These are phyloP conservation scores for Rhagoletis zephyria DNA, from an alignment of 1,140 invertebrate genomes.

Conservation along the genomic window DNA sequence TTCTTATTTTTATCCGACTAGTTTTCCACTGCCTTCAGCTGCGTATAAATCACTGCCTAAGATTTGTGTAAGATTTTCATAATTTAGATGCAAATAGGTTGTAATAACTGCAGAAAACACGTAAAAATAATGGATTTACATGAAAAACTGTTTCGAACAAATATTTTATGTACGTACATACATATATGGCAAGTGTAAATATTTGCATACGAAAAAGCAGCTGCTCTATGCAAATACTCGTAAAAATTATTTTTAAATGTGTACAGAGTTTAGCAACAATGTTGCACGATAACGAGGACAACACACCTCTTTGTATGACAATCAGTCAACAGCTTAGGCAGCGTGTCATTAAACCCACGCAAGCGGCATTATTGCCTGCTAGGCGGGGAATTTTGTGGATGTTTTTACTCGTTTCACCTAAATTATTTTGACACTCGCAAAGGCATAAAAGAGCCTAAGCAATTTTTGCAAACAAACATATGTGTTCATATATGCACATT, in stretches of 20 bases:
- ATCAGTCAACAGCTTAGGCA: conserved; percentile 35
- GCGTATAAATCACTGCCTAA: background rate
- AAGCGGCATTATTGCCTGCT: background rate
- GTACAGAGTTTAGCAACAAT: background rate
- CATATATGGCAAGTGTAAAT: no score
- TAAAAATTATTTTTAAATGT: background rate
- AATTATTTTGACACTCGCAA: conserved; percentile 35
- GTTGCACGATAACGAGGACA: conserved; percentile 44
- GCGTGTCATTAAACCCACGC: conserved; percentile 37
- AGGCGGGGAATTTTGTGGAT: background rate
- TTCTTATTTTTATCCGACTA: no score
- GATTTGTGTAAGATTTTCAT: background rate
- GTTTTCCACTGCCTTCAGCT: background rate
- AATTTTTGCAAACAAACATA: background rate
- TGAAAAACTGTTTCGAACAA: conserved; percentile 1
- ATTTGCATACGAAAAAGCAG: conserved; percentile 2
- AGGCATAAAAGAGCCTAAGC: background rate
- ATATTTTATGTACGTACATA: background rate
- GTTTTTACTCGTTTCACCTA: background rate
- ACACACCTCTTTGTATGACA: conserved; percentile 31
- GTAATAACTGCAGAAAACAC: background rate
- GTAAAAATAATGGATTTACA: background rate
- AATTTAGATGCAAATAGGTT: conserved; percentile 16
- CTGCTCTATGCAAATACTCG: conserved; percentile 29
- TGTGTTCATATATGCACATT: background rate